These are phyloP conservation scores for Leucophenga montana DNA, from an alignment of 2,888 invertebrate species.

Conservation along the genomic window DNA sequence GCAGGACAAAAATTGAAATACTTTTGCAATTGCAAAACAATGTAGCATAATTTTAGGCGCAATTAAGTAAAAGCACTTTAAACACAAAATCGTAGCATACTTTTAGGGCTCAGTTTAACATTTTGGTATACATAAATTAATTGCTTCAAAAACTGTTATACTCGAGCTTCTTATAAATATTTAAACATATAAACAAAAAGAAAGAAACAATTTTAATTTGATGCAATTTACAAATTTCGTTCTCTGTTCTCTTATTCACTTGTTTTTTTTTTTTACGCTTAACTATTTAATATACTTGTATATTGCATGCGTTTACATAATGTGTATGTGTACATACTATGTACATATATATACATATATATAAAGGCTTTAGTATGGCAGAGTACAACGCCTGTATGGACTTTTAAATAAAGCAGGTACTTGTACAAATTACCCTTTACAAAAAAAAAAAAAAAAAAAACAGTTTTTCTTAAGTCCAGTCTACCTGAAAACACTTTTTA, in stretches of 20 bases:
- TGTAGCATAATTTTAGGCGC: too few species aligned
- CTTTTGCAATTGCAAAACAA: too few species aligned
- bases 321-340: slow-evolving; percentile 46
- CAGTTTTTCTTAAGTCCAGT: too few species aligned
- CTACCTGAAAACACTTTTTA: too few species aligned
- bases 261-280: slow-evolving; percentile 15
- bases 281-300: slow-evolving; percentile 34
- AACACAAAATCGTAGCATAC: slow-evolving; percentile 39
- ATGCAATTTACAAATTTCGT: slow-evolving; percentile 14
- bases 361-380: slow-evolving; percentile 67
- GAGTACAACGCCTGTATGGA: slow-evolving; percentile 68
- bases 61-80: too few species aligned
- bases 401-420: slow-evolving; percentile 59
- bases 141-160: neutral
- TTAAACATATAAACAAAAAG: too few species aligned
- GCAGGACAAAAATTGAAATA: too few species aligned
- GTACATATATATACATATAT: slow-evolving; percentile 33
- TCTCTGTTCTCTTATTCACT: slow-evolving; percentile 16
- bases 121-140: too few species aligned
- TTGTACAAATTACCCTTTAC: neutral
- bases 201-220: neutral
- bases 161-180: slow-evolving; percentile 17
- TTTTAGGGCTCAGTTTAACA: slow-evolving; percentile 31
- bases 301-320: slow-evolving; percentile 41
- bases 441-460: too few species aligned